Evolutionary conservation across 1,140 invertebrate genomes (phyloP).

Genomic region (Lycorma delicatula): DNA sequence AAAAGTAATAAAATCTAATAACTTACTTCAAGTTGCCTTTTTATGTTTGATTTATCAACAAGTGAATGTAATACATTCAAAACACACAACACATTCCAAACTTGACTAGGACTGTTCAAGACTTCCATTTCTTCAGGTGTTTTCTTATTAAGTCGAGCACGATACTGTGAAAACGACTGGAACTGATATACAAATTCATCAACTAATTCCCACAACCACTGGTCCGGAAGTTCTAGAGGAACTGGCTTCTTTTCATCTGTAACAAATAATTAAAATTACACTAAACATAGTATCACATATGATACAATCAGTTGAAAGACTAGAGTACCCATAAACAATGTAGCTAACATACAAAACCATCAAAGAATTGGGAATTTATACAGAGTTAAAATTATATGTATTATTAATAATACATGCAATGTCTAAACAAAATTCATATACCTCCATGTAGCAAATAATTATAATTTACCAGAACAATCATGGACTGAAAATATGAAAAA

Average conservation of each 20-base stretch:
- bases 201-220: constrained; percentile 99
- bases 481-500: no score
- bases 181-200: constrained; percentile 97
- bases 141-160: constrained; percentile 79
- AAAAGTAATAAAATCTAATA: neutral
- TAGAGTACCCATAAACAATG: neutral
- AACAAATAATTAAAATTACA: constrained; percentile 12
- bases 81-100: constrained; percentile 98
- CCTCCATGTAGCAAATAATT: no score
- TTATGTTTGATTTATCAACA: constrained; percentile 98
- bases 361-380: constrained; percentile 78
- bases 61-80: constrained; percentile 96
- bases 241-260: constrained; percentile 77
- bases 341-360: neutral
- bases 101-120: constrained; percentile 64
- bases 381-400: neutral
- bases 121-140: constrained; percentile 68
- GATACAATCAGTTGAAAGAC: no score
- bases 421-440: neutral
- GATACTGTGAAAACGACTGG: constrained; percentile 89
- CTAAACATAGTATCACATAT: no score
- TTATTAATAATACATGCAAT: neutral
- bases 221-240: constrained; percentile 87
- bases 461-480: no score
- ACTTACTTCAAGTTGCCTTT: constrained; percentile 84